A percentile compares a stretch with the other conserved stretches of the same genome.
phyloP scores from a whole-genome alignment of 2,113 vertebrate genomes.

The Equus przewalskii region DNA sequence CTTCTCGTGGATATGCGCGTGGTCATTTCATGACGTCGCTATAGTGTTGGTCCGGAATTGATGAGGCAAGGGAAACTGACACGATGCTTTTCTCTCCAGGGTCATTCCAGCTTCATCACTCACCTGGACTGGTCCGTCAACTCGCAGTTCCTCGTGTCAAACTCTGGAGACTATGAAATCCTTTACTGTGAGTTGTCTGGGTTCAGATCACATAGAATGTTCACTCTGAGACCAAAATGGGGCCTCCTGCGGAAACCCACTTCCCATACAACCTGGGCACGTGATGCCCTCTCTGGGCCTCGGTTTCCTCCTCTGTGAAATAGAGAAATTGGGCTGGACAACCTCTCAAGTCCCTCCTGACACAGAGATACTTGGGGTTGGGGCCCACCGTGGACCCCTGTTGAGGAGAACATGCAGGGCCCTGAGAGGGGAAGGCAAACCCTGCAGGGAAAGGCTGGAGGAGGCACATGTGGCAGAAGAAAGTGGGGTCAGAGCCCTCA shows the following conservation, averaged over 20 bases:
- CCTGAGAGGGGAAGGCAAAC: fast-evolving
- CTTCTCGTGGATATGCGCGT: fast-evolving
- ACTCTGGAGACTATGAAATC: conserved; percentile 99
- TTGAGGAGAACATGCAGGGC: fast-evolving
- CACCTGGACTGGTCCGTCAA: conserved; percentile 98
- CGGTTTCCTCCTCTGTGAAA: not conserved
- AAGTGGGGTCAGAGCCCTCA: not conserved
- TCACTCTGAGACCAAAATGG: not conserved
- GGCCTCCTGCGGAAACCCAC: not conserved
- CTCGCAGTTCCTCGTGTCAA: conserved; percentile 98
- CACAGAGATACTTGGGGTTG: not conserved
- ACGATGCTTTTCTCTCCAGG: conserved; percentile 86
- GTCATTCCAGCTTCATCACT: conserved; percentile 99
- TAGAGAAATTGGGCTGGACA: not conserved
- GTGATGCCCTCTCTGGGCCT: fast-evolving
- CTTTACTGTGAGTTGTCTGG: conserved; percentile 95
- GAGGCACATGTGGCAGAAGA: not conserved
- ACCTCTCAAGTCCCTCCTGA: not conserved
- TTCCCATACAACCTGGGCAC: fast-evolving
- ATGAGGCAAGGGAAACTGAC: not conserved
- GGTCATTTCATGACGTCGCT: fast-evolving
- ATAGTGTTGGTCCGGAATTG: fast-evolving
- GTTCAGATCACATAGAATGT: fast-evolving
- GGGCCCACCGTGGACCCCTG: fast-evolving
- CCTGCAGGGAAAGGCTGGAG: not conserved